phyloP scores from a whole-genome alignment of 1,140 invertebrate genomes.

The Lordiphosa mommai region DNA sequence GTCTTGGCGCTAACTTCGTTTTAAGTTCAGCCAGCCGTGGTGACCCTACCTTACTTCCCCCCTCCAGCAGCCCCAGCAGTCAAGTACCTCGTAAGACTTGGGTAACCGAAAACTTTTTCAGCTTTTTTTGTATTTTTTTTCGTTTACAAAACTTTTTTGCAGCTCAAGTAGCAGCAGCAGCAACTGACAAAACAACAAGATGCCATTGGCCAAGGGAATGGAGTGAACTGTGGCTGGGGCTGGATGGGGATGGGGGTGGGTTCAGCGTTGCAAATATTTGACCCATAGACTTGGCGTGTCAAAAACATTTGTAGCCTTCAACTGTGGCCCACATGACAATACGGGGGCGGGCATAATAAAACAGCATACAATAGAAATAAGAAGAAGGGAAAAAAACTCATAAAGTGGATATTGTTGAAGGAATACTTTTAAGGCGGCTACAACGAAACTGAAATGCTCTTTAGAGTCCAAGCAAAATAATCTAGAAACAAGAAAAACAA shows the following conservation, averaged over 20 bases:
- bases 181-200: constrained; percentile 32
- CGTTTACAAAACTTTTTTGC: constrained; percentile 45
- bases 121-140: neutral
- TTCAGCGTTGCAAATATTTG: constrained; percentile 41
- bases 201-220: constrained; percentile 7
- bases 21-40: constrained; percentile 64
- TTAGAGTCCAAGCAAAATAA: constrained; percentile 37
- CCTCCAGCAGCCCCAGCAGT: neutral
- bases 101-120: constrained; percentile 39
- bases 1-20: constrained; percentile 54
- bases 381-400: constrained; percentile 19
- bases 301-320: constrained; percentile 70
- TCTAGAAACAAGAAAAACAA: constrained; percentile 2
- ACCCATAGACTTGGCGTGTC: constrained; percentile 70
- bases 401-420: constrained; percentile 46
- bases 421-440: constrained; percentile 4
- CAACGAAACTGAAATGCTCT: constrained; percentile 24
- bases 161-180: constrained; percentile 40
- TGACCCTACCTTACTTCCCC: constrained; percentile 2
- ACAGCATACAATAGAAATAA: constrained; percentile 8
- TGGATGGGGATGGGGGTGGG: neutral
- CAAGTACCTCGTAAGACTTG: constrained; percentile 28
- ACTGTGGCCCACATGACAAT: constrained; percentile 38
- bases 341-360: constrained; percentile 15
- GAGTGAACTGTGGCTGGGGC: neutral